Evolutionary conservation across 2,888 invertebrate species (phyloP).

Genomic region (Hedychridium roseum): DNA sequence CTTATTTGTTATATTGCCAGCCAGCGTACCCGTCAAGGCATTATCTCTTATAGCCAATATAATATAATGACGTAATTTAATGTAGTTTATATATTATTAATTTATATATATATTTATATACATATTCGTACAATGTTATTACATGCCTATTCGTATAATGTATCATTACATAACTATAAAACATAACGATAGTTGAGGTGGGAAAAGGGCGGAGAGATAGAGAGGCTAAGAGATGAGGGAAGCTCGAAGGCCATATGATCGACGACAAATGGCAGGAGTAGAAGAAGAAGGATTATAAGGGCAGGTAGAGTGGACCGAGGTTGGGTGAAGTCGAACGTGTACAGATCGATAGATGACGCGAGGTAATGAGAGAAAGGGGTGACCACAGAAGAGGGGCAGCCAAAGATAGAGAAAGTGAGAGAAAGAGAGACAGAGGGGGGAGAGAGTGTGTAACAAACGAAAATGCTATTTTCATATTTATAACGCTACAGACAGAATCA

Average conservation of each 20-base stretch:
- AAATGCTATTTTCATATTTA: conserved; percentile 12
- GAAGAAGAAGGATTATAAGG: no score
- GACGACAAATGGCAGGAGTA: background rate
- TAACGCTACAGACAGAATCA: conserved; percentile 15
- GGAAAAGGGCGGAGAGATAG: conserved; percentile 12
- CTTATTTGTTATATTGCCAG: conserved; percentile 25
- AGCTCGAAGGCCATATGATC: conserved; percentile 6
- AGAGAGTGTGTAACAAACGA: conserved; percentile 1
- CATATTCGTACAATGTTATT: conserved; percentile 33
- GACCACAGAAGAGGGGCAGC: no score
- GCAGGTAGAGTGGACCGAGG: no score
- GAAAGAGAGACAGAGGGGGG: conserved; percentile 3
- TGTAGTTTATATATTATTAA: conserved; percentile 25
- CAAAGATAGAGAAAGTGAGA: background rate
- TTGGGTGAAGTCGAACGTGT: no score
- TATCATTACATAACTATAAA: background rate
- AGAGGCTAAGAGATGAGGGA: conserved; percentile 10
- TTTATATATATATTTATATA: conserved; percentile 33
- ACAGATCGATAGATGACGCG: no score
- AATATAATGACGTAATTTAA: conserved; percentile 27
- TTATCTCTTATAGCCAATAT: conserved; percentile 29
- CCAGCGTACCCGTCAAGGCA: conserved; percentile 26
- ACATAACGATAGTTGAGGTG: conserved; percentile 4
- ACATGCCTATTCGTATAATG: conserved; percentile 15
- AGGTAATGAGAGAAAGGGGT: no score